Percentiles rank a stretch among this genome's conserved stretches.
Evolutionary conservation across 1,140 invertebrate species (phyloP).

Genomic region (Ephestia elutella): DNA sequence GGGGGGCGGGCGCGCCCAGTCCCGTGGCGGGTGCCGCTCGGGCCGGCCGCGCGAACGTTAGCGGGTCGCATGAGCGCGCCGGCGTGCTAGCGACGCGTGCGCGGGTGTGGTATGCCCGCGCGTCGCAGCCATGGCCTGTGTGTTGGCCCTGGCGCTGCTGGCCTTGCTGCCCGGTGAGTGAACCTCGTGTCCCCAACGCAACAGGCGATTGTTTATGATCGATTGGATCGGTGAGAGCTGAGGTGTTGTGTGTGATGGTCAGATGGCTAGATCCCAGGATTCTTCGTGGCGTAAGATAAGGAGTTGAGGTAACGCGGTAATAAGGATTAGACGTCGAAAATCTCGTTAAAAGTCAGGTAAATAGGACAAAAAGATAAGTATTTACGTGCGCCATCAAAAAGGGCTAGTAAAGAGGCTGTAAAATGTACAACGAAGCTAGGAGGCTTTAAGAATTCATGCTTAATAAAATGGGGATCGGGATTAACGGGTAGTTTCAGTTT

Average conservation of each 20-base stretch:
- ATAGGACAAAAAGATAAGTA: neutral
- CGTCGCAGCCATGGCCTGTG: conserved; percentile 58
- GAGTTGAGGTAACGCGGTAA: conserved; percentile 18
- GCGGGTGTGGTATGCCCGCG: conserved; percentile 71
- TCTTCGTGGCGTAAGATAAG: conserved; percentile 11
- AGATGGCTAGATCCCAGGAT: conserved; percentile 25
- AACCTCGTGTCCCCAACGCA: conserved; percentile 35
- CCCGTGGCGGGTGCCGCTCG: conserved; percentile 64
- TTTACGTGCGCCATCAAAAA: neutral
- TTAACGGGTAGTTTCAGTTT: conserved; percentile 5
- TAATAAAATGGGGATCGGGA: conserved; percentile 10
- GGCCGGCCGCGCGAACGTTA: conserved; percentile 46
- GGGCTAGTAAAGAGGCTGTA: neutral
- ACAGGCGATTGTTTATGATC: conserved; percentile 68
- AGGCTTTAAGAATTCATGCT: neutral
- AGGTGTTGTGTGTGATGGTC: conserved; percentile 53
- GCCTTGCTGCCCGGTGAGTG: conserved; percentile 64
- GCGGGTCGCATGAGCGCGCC: conserved; percentile 63
- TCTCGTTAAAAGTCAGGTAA: conserved; percentile 10
- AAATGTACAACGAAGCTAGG: neutral
- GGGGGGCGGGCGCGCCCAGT: conserved; percentile 44
- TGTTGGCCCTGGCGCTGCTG: conserved; percentile 60
- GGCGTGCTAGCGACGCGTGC: conserved; percentile 66
- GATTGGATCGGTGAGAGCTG: conserved; percentile 39
- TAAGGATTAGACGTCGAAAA: conserved; percentile 8